Evolutionary conservation across 2,888 invertebrate species (phyloP).

Genomic region (Ecdyonurus torrentis): DNA sequence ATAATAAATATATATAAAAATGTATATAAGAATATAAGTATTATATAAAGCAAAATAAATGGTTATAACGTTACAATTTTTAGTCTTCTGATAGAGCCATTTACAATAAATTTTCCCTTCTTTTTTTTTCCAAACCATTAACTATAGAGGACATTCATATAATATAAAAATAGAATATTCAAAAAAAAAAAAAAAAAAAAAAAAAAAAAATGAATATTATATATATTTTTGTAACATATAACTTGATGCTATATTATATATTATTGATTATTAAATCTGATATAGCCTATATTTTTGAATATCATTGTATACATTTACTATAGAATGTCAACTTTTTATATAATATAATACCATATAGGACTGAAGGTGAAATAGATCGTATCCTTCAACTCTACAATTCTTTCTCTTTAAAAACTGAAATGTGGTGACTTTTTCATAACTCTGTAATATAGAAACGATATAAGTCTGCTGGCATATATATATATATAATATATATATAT

Average conservation of each 20-base stretch:
- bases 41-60: neutral
- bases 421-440: no score
- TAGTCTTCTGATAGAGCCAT: neutral
- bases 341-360: no score
- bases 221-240: neutral
- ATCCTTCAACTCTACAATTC: no score
- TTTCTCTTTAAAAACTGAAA: no score
- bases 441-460: no score
- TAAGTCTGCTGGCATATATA: neutral
- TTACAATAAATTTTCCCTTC: slow-evolving; percentile 1
- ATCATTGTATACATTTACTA: neutral
- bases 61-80: neutral
- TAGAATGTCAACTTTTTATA: neutral
- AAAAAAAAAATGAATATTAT: neutral
- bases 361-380: neutral
- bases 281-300: neutral
- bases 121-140: slow-evolving; percentile 1
- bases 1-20: no score
- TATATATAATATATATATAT: neutral
- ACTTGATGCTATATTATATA: neutral
- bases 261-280: neutral
- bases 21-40: no score
- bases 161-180: neutral
- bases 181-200: neutral
- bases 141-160: neutral